These are phyloP conservation scores for Camponotus fellah DNA, from an alignment of 2,888 invertebrate genomes.

Conservation along the genomic window DNA sequence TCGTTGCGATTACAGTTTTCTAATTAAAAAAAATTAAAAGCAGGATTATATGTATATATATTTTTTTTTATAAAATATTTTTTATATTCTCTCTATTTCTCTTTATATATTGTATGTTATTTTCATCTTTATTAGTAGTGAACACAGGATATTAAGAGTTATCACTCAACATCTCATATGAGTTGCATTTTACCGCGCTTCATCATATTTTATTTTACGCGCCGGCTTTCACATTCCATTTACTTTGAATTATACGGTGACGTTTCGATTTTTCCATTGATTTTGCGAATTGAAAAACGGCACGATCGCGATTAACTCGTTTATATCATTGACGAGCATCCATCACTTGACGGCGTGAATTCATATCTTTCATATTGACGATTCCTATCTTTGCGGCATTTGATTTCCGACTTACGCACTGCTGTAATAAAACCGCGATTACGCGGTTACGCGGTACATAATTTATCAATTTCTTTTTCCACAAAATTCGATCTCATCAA, in stretches of 20 bases:
- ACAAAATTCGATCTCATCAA: slow-evolving; percentile 2
- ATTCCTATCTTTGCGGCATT: slow-evolving; percentile 1
- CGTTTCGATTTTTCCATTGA: slow-evolving; percentile 35
- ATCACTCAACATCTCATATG: slow-evolving; percentile 28
- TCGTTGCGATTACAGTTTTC: neutral
- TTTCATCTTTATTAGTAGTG: slow-evolving; percentile 25
- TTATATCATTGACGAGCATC: slow-evolving; percentile 10
- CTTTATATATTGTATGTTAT: slow-evolving; percentile 1
- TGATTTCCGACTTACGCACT: neutral
- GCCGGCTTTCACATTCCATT: slow-evolving; percentile 20
- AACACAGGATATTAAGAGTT: slow-evolving; percentile 12
- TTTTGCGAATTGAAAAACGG: slow-evolving; percentile 5
- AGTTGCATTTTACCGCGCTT: slow-evolving; percentile 37
- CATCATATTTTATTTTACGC: slow-evolving; percentile 11
- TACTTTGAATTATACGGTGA: slow-evolving; percentile 36
- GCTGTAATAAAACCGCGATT: neutral
- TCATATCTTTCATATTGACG: neutral
- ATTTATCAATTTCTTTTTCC: neutral
- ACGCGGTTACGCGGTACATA: neutral
- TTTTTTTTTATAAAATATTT: neutral
- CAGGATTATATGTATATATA: neutral
- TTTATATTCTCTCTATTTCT: neutral
- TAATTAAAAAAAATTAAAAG: slow-evolving; percentile 3
- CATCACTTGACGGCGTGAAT: neutral
- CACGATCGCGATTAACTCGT: slow-evolving; percentile 33